Percentiles rank a stretch among this genome's conserved stretches.
Conservation (phyloP, 2,113 vertebrate genomes). For the Hoplias malabaricus region DNA sequence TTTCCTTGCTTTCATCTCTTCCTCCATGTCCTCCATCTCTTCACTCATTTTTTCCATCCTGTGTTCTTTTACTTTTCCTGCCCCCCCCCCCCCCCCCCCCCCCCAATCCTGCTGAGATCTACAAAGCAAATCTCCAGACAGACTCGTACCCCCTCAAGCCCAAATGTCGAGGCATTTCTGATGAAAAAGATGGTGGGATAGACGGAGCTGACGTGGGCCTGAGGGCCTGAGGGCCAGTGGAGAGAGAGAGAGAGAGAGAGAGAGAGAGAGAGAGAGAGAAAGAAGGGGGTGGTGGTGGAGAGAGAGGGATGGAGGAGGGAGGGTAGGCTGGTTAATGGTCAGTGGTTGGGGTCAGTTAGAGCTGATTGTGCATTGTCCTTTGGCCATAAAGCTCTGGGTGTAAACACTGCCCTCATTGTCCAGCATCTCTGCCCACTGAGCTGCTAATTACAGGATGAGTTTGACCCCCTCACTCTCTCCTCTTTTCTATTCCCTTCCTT, state of each 20-base stretch:
- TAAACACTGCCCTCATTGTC: slow-evolving; percentile 52
- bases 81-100: background rate
- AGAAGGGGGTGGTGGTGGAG: background rate
- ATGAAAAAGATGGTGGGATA: slow-evolving; percentile 10
- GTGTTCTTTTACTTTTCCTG: background rate
- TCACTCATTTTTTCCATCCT: slow-evolving; percentile 7
- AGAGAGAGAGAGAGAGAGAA: background rate
- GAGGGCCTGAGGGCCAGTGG: background rate
- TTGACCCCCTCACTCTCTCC: slow-evolving; percentile 2
- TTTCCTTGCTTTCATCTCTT: no score
- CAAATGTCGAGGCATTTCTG: slow-evolving; percentile 13
- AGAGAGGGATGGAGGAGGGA: background rate
- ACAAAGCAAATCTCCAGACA: slow-evolving; percentile 13
- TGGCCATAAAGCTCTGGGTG: slow-evolving; percentile 12
- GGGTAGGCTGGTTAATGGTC: slow-evolving; percentile 30
- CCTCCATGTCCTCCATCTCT: slow-evolving; percentile 34
- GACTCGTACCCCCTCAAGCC: slow-evolving; percentile 48
- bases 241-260: background rate
- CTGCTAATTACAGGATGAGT: slow-evolving; percentile 40
- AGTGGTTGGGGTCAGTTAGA: slow-evolving; percentile 29
- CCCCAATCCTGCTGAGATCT: slow-evolving; percentile 4
- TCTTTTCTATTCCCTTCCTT: slow-evolving; percentile 8
- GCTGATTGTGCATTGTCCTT: slow-evolving; percentile 47
- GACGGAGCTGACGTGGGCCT: slow-evolving; percentile 1
- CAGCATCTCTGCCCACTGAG: slow-evolving; percentile 38